Conservation (phyloP, 2,113 vertebrate species). For the Nibea albiflora region DNA sequence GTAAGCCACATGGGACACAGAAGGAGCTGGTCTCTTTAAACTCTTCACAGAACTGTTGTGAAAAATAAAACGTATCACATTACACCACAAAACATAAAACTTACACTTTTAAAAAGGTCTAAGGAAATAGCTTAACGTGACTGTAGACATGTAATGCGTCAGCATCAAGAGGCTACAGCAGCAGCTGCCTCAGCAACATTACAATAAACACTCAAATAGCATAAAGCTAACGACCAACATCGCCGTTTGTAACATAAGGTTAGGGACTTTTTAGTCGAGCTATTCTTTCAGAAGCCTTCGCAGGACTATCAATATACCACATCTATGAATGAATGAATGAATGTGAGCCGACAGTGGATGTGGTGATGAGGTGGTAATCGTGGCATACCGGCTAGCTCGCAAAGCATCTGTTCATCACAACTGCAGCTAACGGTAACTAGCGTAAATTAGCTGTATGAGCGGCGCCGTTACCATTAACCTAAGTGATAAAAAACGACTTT, state of each 20-base stretch:
- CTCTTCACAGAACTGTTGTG: slow-evolving; percentile 93
- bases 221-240: slow-evolving; percentile 4
- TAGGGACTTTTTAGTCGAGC: not conserved
- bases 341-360: not conserved
- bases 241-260: not conserved
- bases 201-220: slow-evolving; percentile 2
- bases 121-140: not conserved
- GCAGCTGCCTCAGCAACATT: slow-evolving; percentile 9
- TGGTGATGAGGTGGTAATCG: slow-evolving; percentile 10
- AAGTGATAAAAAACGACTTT: not conserved
- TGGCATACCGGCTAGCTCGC: slow-evolving; percentile 29
- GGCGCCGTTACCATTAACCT: rapidly evolving
- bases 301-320: not conserved
- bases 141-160: not conserved
- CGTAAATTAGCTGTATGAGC: not conserved
- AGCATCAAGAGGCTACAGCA: not conserved
- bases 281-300: not conserved
- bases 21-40: slow-evolving; percentile 96
- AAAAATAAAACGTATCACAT: not conserved
- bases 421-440: not conserved
- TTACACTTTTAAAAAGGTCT: not conserved
- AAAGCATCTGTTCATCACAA: not conserved
- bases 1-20: slow-evolving; percentile 95
- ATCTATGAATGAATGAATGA: slow-evolving; percentile 37
- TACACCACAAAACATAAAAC: not conserved